Base-by-base conservation (phyloP, 2,113 vertebrate species). In the Kryptolebias marmoratus region DNA sequence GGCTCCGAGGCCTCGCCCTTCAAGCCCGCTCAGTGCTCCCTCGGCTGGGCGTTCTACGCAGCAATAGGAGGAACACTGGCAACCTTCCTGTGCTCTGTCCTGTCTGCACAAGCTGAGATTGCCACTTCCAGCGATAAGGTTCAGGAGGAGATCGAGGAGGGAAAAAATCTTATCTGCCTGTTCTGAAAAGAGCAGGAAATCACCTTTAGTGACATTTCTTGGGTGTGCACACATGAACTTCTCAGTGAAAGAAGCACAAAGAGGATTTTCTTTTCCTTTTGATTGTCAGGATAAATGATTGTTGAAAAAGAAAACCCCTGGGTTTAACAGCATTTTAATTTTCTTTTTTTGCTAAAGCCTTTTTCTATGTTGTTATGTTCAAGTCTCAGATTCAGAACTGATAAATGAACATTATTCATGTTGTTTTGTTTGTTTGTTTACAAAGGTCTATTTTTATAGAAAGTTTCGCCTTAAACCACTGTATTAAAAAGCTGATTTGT, bases 91-190 rank as follows among this genome's bases (percentile, higher is more conserved):
- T 99, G 98, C 14, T 95, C 98, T 0, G 94, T 99, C 80, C 93
- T 99, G 90, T 99, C 97, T 0, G 97, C 97, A 0, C 98, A 99
- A 88, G 98, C 98, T 11, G 98, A 99, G 90, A 96, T 98, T 4
- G 98, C 98, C 76, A 99, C 98, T n/a, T 99, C 98, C 84, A 97
- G 97, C 42, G 98, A 99, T 89, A 97, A 97, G 91, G 98, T 99
- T 47, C 97, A 99, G 82, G 98, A 98, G 91, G 98, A 98, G 92
- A 99, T 99, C 3, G 96, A 97, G 89, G 97, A 99, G 89, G 98
- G 98, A 64, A 99, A 98, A 90, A 98, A 92, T 84, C 95, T 99
- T 16, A 97, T 99, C 87, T 99, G 98, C 83, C 94, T 99, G 73
- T 94, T 98, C 75, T 99, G 95, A 96, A 55, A 61, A 67, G 16